Evolutionary conservation across 1,140 invertebrate genomes (phyloP).

Genomic region (Pseudomyrmex flavicornis): DNA sequence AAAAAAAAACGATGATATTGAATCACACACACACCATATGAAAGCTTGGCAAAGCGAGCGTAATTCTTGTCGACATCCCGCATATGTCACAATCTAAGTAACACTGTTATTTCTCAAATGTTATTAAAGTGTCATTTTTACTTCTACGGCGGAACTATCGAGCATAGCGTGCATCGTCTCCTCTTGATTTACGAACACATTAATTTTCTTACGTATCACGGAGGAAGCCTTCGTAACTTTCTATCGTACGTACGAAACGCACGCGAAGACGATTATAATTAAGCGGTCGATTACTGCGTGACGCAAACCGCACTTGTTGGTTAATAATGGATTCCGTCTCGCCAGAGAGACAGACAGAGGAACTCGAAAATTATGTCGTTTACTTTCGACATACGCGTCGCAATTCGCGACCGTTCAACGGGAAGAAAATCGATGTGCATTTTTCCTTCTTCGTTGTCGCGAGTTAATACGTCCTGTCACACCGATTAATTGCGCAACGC

Average conservation of each 20-base stretch:
- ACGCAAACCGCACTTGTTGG: constrained; percentile 32
- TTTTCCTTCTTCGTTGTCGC: constrained; percentile 17
- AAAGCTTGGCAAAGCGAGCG: background rate
- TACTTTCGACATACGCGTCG: constrained; percentile 47
- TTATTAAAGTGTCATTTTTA: constrained; percentile 25
- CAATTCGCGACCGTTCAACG: background rate
- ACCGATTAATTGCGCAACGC: constrained; percentile 56
- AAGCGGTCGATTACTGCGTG: constrained; percentile 40
- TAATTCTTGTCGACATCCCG: constrained; percentile 14
- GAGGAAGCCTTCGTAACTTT: constrained; percentile 49
- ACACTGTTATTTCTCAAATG: constrained; percentile 13
- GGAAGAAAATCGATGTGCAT: constrained; percentile 27
- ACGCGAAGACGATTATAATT: constrained; percentile 41
- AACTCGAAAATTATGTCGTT: constrained; percentile 33
- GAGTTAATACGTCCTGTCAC: constrained; percentile 7
- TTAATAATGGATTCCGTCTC: constrained; percentile 38
- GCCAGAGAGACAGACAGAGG: constrained; percentile 2
- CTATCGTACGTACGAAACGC: constrained; percentile 42
- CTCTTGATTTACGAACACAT: constrained; percentile 39
- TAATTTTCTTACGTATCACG: constrained; percentile 40
- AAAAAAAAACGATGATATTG: constrained; percentile 17
- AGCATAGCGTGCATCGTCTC: background rate
- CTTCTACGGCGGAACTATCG: background rate
- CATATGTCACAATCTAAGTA: background rate
- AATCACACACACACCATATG: background rate